phyloP scores from a whole-genome alignment of 2,888 invertebrate genomes.

The Endotricha flammealis region DNA sequence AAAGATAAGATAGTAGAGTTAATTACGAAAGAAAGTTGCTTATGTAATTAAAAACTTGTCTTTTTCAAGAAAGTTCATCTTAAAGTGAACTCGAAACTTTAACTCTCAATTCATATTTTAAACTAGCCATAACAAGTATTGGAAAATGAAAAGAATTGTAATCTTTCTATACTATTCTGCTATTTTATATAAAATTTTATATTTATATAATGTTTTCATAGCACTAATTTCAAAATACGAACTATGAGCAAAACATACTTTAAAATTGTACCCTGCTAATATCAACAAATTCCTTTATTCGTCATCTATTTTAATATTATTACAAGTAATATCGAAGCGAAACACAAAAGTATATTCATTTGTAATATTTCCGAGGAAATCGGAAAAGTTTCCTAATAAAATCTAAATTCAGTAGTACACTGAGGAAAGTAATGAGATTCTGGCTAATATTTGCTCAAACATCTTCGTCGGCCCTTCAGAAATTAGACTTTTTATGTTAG shows the following conservation, averaged over 20 bases:
- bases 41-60: conserved; percentile 23
- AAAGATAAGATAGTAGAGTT: background rate
- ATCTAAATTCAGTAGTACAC: conserved; percentile 39
- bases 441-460: conserved; percentile 32
- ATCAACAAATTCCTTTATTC: background rate
- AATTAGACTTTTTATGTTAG: conserved; percentile 25
- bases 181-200: background rate
- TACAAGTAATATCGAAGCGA: conserved; percentile 7
- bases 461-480: conserved; percentile 28
- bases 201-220: background rate
- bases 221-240: no score
- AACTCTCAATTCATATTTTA: conserved; percentile 23
- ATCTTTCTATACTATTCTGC: background rate
- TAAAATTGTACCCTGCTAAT: background rate
- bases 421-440: conserved; percentile 37
- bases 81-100: conserved; percentile 24
- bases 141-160: no score
- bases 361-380: conserved; percentile 12
- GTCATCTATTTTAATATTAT: conserved; percentile 3
- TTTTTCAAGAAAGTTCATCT: conserved; percentile 24
- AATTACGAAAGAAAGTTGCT: conserved; percentile 12
- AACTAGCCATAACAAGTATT: background rate
- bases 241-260: no score
- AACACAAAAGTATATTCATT: conserved; percentile 10
- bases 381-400: conserved; percentile 40